Conservation (phyloP, 2,888 invertebrate species). For the Agrotis segetum region DNA sequence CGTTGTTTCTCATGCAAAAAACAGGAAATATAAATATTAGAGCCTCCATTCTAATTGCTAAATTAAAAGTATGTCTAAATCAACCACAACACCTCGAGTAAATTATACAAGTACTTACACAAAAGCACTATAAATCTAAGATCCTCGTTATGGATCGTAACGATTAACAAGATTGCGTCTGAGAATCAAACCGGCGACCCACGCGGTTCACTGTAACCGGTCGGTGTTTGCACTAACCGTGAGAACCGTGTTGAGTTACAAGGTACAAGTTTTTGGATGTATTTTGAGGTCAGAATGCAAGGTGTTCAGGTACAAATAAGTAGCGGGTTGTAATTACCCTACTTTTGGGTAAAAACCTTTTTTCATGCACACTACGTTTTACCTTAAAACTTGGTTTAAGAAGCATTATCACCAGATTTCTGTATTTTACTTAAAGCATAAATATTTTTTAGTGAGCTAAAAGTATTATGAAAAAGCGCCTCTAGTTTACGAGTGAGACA, state of each 20-base stretch:
- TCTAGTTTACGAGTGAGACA: too few relatives aligned
- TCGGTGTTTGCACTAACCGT: constrained; percentile 50
- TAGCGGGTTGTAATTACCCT: neutral
- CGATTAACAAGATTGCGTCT: constrained; percentile 59
- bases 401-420: neutral
- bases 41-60: constrained; percentile 22
- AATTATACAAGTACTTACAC: constrained; percentile 34
- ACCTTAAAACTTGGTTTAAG: neutral
- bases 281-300: constrained; percentile 8
- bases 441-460: too few relatives aligned
- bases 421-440: too few relatives aligned
- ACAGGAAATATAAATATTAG: constrained; percentile 21
- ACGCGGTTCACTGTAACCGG: constrained; percentile 54
- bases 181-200: constrained; percentile 48
- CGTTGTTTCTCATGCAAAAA: too few relatives aligned
- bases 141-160: constrained; percentile 56
- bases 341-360: neutral
- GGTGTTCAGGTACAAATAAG: neutral
- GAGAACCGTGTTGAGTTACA: constrained; percentile 37
- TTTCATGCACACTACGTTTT: too few relatives aligned
- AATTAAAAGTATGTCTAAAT: constrained; percentile 2
- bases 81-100: constrained; percentile 43
- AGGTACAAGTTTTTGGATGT: constrained; percentile 2
- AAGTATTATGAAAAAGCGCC: too few relatives aligned
- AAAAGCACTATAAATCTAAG: constrained; percentile 49